Percentiles rank a stretch among this genome's conserved stretches.
Evolutionary conservation across 1,140 invertebrate genomes (phyloP).

Genomic region (Hylyphantes graminicola): DNA sequence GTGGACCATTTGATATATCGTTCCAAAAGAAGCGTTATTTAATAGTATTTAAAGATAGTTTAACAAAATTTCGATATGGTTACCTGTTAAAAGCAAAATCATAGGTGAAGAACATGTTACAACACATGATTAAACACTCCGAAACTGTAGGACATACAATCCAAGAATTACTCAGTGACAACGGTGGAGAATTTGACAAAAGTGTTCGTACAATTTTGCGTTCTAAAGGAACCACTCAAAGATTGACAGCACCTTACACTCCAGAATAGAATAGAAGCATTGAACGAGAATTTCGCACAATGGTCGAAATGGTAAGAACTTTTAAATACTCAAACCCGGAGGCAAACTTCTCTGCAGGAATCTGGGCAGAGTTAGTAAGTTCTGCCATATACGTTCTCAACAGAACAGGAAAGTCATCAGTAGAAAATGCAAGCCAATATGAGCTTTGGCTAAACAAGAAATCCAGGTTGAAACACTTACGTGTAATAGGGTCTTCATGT

Average conservation of each 20-base stretch:
- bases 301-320: conserved; percentile 41
- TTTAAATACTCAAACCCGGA: conserved; percentile 24
- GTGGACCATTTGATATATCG: conserved; percentile 26
- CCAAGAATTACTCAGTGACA: conserved; percentile 41
- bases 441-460: conserved; percentile 9
- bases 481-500: conserved; percentile 31
- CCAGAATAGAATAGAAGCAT: conserved; percentile 42
- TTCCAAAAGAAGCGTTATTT: conserved; percentile 20
- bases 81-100: conserved; percentile 3
- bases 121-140: conserved; percentile 4
- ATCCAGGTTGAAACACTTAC: conserved; percentile 26
- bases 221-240: conserved; percentile 12
- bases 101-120: not conserved
- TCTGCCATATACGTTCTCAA: conserved; percentile 1
- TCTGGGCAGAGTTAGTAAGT: not conserved
- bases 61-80: conserved; percentile 11
- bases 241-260: conserved; percentile 45
- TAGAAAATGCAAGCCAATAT: not conserved
- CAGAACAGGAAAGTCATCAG: conserved; percentile 25
- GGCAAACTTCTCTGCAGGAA: not conserved
- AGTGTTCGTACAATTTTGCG: not conserved
- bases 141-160: conserved; percentile 5
- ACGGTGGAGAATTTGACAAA: conserved; percentile 44
- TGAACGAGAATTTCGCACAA: conserved; percentile 32
- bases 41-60: conserved; percentile 35